Evolutionary conservation across 64 coral and sea anemone genomes (phyloP), one percentile per base, ranked within the genome.

Genomic region (Montipora efflorescens): DNA sequence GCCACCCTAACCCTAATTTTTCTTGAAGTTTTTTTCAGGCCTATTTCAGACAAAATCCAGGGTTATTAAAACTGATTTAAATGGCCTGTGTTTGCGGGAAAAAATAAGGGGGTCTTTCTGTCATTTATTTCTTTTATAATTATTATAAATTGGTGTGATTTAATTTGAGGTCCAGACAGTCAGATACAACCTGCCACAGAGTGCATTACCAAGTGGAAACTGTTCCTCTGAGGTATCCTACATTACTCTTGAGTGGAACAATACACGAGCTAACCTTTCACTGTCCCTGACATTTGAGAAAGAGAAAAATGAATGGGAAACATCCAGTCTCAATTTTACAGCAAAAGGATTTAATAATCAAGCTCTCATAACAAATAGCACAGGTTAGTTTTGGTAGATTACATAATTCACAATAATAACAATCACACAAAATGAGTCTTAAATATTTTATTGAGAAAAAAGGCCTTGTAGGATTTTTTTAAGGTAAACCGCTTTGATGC

Each of bases 191-290:
- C 64, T 86, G 19, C 82, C 82, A 5, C 10, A 48, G 46, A 86
- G 71, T 50, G 82, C 82, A 9, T 0, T n/a, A 48, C 16, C 66
- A n/a, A 71, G 44, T 86, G 82, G 82, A 86, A 86, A 18, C 9
- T 86, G 82, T 44, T 1, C 12, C 19, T 43, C 11, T 4, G 10
- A 86, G 15, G 21, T 47, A n/a, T 51, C 66, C 12, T 70, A 7
- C 19, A 68, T 86, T 8, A 50, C 62, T 86, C 82, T 86, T 71
- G 61, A 19, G 18, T 86, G 82, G 82, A 47, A 18, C 20, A 48
- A 15, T 16, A 1, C 8, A 71, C 45, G 7, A 22, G 25, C 82
- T 3, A 84, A 72, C 64, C 18, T 86, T 19, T 70, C 64, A 12
- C 14, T 86, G 0, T 71, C 82, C 82, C 5, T 86, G 46, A n/a